Percentiles rank a stretch among this genome's conserved stretches.
Conservation (phyloP, 2,888 invertebrate species). For the Tridacna crocea region DNA sequence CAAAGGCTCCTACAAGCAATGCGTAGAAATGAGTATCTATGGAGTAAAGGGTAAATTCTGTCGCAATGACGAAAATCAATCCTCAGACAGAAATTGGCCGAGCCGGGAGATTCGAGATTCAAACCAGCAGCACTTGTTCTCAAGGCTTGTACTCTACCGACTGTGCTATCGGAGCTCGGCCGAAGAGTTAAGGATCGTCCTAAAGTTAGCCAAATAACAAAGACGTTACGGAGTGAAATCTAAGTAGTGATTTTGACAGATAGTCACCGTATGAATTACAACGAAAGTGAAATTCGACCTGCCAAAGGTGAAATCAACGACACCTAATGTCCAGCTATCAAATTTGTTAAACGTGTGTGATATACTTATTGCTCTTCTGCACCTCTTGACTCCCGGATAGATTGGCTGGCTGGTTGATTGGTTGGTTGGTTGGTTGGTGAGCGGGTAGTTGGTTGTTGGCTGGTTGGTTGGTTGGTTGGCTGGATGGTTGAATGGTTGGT, state of each 20-base stretch:
- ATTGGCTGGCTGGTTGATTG: too few species aligned
- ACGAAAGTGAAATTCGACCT: not conserved
- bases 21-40: too few species aligned
- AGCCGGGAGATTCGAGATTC: not conserved
- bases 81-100: too few species aligned
- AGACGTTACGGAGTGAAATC: not conserved
- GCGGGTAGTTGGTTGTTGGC: too few species aligned
- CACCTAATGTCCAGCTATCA: slow-evolving; percentile 9
- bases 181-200: not conserved
- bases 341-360: not conserved
- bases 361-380: too few species aligned
- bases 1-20: too few species aligned
- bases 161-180: not conserved
- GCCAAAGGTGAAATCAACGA: slow-evolving; percentile 13
- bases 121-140: not conserved
- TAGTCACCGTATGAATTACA: slow-evolving; percentile 7
- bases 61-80: too few species aligned
- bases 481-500: too few species aligned
- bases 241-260: slow-evolving; percentile 9
- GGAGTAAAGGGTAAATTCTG: too few species aligned
- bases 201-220: not conserved
- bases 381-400: too few species aligned
- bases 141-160: not conserved
- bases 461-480: too few species aligned
- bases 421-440: too few species aligned